Base-by-base conservation (phyloP, 2,888 invertebrate genomes). In the Ormyrus thymus region DNA sequence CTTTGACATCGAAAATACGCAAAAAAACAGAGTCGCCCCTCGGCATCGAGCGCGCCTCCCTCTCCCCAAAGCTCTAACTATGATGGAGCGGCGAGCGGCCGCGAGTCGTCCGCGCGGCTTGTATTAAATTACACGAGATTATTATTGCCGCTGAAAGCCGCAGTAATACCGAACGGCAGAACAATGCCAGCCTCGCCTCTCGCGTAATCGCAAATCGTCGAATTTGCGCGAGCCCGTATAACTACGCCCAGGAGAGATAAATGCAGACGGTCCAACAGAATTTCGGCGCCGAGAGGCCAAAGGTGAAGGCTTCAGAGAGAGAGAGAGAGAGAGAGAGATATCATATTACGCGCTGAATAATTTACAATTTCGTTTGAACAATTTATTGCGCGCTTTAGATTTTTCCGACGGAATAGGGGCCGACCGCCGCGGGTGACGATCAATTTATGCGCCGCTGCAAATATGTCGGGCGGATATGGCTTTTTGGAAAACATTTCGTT, bases 41-140 rank as follows among this genome's bases (percentile, higher is more conserved):
- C 1, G 3, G 29, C 29, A 29, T 29, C 29, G 29, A 29, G 29
- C 4, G 29, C 4, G 29, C 4, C 29, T 29, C 29, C 29, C 29
- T 29, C 29, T 29, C 29, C 4, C 64, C 48, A 8, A 1, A 3
- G 13, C 45, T 55, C 62, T 77, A 72, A 70, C 64, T n/a, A 51
- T 71, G 76, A 76, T 58, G 69, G 55, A 76, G 70, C 59, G 71
- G 50, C 45, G 51, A 70, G 46, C 59, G 51, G 48, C 48, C 29
- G 50, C 45, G 45, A n/a, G 43, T 48, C 29, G 71, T 29, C 29
- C 29, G 29, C 29, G 29, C 29, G 29, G 29, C 45, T 69, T 13
- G 75, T 72, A 84, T 84, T 83, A 81, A 84, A 84, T 84, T 83
- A 84, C 82, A 81, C 74, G 76, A 82, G 82, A 82, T 84, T 83